These are phyloP conservation scores for Symphodus melops DNA, from an alignment of 2,113 vertebrate species.

Conservation along the genomic window DNA sequence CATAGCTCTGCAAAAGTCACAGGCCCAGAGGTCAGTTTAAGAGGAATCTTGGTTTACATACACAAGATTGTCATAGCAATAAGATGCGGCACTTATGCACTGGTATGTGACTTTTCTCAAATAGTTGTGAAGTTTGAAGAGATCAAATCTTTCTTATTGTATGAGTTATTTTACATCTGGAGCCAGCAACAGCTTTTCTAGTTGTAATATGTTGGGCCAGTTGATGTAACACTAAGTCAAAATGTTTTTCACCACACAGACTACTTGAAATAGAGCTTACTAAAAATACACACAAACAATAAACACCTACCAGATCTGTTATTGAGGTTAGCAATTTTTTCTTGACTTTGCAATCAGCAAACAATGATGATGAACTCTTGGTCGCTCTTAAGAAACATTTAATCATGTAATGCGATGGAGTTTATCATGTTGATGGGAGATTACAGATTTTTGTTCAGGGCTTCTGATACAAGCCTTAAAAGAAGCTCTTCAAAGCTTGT, in stretches of 20 bases:
- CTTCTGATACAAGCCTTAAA: too few species aligned
- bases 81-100: slow-evolving; percentile 16
- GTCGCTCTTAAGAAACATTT: background rate
- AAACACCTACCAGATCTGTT: background rate
- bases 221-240: background rate
- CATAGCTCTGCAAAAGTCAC: slow-evolving; percentile 32
- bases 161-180: background rate
- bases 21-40: slow-evolving; percentile 45
- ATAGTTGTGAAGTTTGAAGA: slow-evolving; percentile 13
- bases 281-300: background rate
- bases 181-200: slow-evolving; percentile 1
- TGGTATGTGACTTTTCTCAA: slow-evolving; percentile 51
- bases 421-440: too few species aligned
- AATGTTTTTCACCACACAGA: background rate
- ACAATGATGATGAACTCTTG: background rate
- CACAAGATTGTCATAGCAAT: slow-evolving; percentile 24
- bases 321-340: background rate
- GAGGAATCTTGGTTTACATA: slow-evolving; percentile 45
- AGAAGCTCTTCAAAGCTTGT: too few species aligned
- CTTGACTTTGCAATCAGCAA: background rate
- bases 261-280: background rate
- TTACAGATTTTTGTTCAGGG: too few species aligned
- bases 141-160: slow-evolving; percentile 1
- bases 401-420: too few species aligned
- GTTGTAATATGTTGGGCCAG: background rate